A percentile compares a stretch with the other conserved stretches of the same genome.
phyloP scores from a whole-genome alignment of 2,888 invertebrate species.

The Spodoptera picta region DNA sequence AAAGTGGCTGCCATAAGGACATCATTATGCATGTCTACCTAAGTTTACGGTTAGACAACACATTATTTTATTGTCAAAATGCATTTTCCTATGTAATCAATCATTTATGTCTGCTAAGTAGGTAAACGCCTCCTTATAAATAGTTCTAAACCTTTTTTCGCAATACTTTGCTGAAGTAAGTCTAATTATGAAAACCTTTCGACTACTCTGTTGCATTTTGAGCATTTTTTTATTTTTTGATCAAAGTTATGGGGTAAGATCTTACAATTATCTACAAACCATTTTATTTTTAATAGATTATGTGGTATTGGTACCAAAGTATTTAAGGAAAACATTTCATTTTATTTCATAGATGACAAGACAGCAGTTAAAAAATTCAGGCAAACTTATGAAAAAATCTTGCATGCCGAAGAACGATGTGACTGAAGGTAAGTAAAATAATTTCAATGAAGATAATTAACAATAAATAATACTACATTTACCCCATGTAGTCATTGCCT shows the following conservation, averaged over 20 bases:
- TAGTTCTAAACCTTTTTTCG: slow-evolving; percentile 48
- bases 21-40: slow-evolving; percentile 14
- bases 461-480: not conserved
- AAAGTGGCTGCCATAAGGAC: slow-evolving; percentile 3
- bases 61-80: slow-evolving; percentile 55
- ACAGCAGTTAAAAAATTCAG: slow-evolving; percentile 90
- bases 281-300: too few relatives aligned
- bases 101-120: slow-evolving; percentile 62
- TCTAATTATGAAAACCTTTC: slow-evolving; percentile 58
- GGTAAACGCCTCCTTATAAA: slow-evolving; percentile 62
- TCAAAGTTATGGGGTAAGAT: slow-evolving; percentile 63
- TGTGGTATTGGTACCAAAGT: not conserved
- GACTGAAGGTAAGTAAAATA: slow-evolving; percentile 81
- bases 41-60: slow-evolving; percentile 53
- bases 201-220: slow-evolving; percentile 26
- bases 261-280: not conserved
- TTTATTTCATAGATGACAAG: slow-evolving; percentile 76
- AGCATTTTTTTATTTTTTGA: slow-evolving; percentile 48
- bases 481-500: too few relatives aligned
- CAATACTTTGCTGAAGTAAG: slow-evolving; percentile 35
- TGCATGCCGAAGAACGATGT: slow-evolving; percentile 90
- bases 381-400: slow-evolving; percentile 89
- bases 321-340: not conserved
- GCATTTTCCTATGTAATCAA: slow-evolving; percentile 63
- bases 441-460: not conserved